phyloP scores from a whole-genome alignment of 2,113 vertebrate species.

The Myotis davidii region DNA sequence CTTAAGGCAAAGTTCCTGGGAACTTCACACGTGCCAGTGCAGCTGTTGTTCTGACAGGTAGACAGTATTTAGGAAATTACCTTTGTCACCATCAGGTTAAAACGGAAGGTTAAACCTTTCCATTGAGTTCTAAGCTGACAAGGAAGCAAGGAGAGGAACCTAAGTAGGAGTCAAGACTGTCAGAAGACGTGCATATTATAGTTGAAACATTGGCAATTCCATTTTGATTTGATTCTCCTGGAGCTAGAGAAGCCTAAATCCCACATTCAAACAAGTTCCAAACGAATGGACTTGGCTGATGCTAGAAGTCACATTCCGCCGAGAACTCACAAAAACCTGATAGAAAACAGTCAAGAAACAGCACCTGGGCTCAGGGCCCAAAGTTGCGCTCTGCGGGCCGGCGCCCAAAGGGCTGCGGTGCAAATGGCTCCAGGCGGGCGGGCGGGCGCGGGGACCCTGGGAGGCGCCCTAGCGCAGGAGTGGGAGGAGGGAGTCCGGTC shows the following conservation, averaged over 20 bases:
- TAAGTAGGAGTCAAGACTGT: not conserved
- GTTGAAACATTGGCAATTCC: not conserved
- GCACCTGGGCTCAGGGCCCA: not conserved
- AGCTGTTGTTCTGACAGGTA: not conserved
- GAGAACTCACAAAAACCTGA: not conserved
- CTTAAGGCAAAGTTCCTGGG: not conserved
- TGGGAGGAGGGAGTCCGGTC: not conserved
- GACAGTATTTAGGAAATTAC: not conserved
- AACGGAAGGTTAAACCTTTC: not conserved
- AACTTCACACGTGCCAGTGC: not conserved
- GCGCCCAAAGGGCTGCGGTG: rapidly evolving
- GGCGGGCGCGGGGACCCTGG: rapidly evolving
- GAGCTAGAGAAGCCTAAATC: not conserved
- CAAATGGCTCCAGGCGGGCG: rapidly evolving
- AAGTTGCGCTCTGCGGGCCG: rapidly evolving
- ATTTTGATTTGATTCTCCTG: not conserved
- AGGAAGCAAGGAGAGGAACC: not conserved
- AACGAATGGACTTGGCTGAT: not conserved
- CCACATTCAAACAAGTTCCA: not conserved
- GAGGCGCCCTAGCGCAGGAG: not conserved
- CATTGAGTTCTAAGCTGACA: not conserved
- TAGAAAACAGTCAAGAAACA: rapidly evolving
- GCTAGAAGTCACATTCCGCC: not conserved
- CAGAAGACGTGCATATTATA: not conserved
- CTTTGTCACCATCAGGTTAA: not conserved